A percentile compares a stretch with the other conserved stretches of the same genome.
Evolutionary conservation across 2,113 vertebrate genomes (phyloP).

Genomic region (Zosterops pallidus): DNA sequence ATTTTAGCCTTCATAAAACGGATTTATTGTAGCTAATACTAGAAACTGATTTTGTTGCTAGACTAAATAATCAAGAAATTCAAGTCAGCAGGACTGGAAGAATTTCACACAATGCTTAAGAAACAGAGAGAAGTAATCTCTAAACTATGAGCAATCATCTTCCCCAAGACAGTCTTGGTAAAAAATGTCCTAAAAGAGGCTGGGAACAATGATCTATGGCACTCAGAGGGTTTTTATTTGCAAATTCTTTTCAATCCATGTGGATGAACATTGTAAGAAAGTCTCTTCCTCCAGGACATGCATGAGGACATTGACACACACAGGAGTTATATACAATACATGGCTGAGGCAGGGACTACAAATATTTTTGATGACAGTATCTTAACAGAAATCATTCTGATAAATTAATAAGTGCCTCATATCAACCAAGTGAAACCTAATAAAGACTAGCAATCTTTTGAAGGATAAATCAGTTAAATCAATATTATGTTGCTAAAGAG

Average conservation of each 20-base stretch:
- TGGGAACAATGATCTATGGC: background rate
- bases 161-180: background rate
- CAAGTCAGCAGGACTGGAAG: background rate
- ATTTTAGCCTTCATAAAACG: background rate
- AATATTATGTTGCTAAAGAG: background rate
- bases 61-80: background rate
- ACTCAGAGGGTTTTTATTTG: background rate
- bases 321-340: accelerated
- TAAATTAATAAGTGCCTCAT: background rate
- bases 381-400: background rate
- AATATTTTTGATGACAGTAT: background rate
- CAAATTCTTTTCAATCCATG: background rate
- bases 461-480: background rate
- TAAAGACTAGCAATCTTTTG: background rate
- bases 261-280: background rate
- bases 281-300: background rate
- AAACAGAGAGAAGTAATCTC: background rate
- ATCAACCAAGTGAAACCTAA: background rate
- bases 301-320: background rate
- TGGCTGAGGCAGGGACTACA: background rate
- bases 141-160: background rate
- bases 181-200: background rate
- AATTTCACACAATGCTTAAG: background rate
- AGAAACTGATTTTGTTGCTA: background rate
- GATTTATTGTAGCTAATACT: background rate